These are phyloP conservation scores for Pseudococcus longispinus DNA, from an alignment of 2,888 invertebrate species.

Conservation along the genomic window DNA sequence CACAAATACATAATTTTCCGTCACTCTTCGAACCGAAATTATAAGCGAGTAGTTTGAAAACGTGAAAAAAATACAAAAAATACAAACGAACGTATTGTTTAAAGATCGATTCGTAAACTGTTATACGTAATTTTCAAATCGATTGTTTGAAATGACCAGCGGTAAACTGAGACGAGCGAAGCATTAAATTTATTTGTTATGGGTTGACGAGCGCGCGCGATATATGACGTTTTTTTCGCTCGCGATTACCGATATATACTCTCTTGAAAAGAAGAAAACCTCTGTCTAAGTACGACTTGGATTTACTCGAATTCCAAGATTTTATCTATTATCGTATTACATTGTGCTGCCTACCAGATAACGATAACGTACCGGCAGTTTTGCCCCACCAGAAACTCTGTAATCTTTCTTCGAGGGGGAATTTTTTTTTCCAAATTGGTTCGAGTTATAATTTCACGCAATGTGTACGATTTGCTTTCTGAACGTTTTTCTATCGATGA, in stretches of 20 bases:
- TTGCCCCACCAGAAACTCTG: not conserved
- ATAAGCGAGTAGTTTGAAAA: not conserved
- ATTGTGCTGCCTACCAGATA: not conserved
- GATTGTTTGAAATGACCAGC: conserved; percentile 20
- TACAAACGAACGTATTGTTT: conserved; percentile 32
- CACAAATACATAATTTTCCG: conserved; percentile 1
- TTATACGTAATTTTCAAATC: conserved; percentile 19
- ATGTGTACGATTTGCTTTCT: not conserved
- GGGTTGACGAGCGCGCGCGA: conserved; percentile 14
- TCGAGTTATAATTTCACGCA: not conserved
- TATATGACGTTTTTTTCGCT: conserved; percentile 40
- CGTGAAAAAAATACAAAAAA: not conserved
- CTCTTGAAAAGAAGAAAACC: not conserved
- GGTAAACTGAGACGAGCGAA: conserved; percentile 30
- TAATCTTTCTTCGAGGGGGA: not conserved
- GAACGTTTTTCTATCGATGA: not conserved
- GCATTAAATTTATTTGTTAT: conserved; percentile 45
- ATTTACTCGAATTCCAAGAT: conserved; percentile 8
- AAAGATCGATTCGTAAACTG: conserved; percentile 39
- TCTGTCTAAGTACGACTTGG: not conserved
- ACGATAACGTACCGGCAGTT: not conserved
- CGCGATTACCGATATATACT: conserved; percentile 9
- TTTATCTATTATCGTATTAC: not conserved
- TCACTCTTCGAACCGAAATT: not conserved
- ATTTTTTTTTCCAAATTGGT: not conserved